phyloP scores from a whole-genome alignment of 1,140 invertebrate genomes.

The Caenorhabditis remanei region DNA sequence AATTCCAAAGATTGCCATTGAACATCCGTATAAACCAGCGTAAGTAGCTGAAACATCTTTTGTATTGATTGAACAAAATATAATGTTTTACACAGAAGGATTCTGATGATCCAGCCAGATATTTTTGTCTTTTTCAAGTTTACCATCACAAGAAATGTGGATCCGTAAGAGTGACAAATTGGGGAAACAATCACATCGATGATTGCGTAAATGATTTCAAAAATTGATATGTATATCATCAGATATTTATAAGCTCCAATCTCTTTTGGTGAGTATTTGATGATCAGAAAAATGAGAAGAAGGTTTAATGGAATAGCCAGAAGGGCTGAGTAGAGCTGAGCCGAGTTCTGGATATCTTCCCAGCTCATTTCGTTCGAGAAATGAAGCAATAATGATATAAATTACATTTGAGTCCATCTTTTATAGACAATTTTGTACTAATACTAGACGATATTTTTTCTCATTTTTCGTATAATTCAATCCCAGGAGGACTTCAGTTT shows the following conservation, averaged over 20 bases:
- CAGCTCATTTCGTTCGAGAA: background rate
- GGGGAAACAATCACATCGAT: conserved; percentile 16
- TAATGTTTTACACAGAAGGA: background rate
- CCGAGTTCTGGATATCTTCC: background rate
- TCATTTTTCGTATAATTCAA: background rate
- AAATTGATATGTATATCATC: conserved; percentile 31
- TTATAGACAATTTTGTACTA: too few relatives aligned
- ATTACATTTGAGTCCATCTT: too few relatives aligned
- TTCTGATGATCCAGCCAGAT: background rate
- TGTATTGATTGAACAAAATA: background rate
- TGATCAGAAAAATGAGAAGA: background rate
- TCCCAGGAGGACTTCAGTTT: background rate
- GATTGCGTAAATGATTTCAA: conserved; percentile 11
- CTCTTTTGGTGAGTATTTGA: background rate
- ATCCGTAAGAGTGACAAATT: conserved; percentile 13
- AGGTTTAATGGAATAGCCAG: background rate
- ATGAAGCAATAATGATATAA: background rate
- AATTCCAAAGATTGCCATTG: conserved; percentile 5
- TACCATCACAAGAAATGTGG: background rate
- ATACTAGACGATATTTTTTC: too few relatives aligned
- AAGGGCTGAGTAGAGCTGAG: background rate
- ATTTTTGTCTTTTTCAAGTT: conserved; percentile 8
- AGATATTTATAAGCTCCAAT: conserved; percentile 14
- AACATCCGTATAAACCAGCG: conserved; percentile 5
- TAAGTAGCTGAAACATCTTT: background rate